Evolutionary conservation across 64 coral and sea anemone species (phyloP).

Genomic region (Montipora efflorescens): DNA sequence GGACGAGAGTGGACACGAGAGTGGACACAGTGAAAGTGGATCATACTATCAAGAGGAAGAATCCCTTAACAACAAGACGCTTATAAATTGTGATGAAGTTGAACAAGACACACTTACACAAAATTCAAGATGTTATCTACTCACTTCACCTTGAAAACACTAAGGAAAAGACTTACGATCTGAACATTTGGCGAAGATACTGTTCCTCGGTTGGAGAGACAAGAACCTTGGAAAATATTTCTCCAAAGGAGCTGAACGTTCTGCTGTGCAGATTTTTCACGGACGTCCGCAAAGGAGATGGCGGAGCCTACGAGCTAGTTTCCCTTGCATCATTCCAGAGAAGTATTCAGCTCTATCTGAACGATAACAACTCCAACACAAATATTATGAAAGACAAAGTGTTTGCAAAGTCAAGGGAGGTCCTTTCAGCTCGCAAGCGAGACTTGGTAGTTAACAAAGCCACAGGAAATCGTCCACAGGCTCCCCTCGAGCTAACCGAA

Average conservation of each 20-base stretch:
- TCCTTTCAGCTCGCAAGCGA: neutral
- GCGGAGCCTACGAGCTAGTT: slow-evolving; percentile 38
- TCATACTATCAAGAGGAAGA: too few relatives aligned
- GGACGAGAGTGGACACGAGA: too few relatives aligned
- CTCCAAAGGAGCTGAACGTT: slow-evolving; percentile 28
- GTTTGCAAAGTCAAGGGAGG: slow-evolving; percentile 20
- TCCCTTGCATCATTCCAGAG: neutral
- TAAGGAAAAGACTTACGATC: slow-evolving; percentile 25
- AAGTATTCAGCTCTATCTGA: slow-evolving; percentile 57
- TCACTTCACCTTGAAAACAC: too few relatives aligned
- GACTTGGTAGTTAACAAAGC: slow-evolving; percentile 15
- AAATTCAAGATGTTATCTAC: too few relatives aligned
- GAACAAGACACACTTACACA: too few relatives aligned
- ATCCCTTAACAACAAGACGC: too few relatives aligned
- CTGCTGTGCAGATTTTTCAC: slow-evolving; percentile 34
- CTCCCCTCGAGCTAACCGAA: neutral
- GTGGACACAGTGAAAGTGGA: too few relatives aligned
- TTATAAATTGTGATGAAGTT: too few relatives aligned
- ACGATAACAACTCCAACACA: slow-evolving; percentile 5
- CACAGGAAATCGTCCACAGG: slow-evolving; percentile 57
- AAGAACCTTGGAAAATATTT: neutral
- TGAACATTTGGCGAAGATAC: slow-evolving; percentile 45
- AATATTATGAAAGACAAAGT: slow-evolving; percentile 57
- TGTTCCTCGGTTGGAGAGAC: neutral
- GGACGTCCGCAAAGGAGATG: slow-evolving; percentile 22